Base-by-base conservation (phyloP, 2,888 invertebrate species). In the Agriopis marginaria region DNA sequence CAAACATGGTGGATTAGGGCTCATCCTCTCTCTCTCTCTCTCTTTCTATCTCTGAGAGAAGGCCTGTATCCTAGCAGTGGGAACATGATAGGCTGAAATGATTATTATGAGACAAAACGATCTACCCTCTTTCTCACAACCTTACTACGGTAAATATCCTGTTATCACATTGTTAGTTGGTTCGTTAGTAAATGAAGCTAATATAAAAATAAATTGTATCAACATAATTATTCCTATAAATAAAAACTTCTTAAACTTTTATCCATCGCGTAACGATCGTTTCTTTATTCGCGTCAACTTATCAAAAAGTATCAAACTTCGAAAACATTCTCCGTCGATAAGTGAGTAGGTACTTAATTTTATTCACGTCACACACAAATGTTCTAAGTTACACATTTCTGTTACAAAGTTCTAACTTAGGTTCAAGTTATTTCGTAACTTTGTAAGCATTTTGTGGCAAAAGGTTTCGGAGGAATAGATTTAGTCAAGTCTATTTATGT, bases 311-410 rank as follows among this genome's bases (percentile, higher is more conserved):
- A 63, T 59, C 53, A 61, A 72, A 73, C 56, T 66, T 51, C 39
- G 14, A 7, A 45, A 67, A 73, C 70, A 74, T 74, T 68, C 64
- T 66, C 60, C 59, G 17, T 32, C 45, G 60, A 69, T 72, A 76
- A 44, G 59, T 59, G 45, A 32, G 39, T 17, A 23, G 17, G 1
- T 23, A 40, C 73, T 72, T 74, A 63, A 75, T 75, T 72, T 55
- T 49, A 61, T 66, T 66, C 73, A 70, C 71, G 76, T 74, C 74
- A 72, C 76, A 69, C 49, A 70, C 76, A 76, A 73, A 74, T 60
- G 65, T 60, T 65, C 50, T 59, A 32, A 59, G 70, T 71, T 60
- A 58, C 17, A 17, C 42, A 11, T 58, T 58, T 58, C 11, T 45
- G 58, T 58, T 32, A 9, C 23, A 58, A 58, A 45, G 23, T 58